These are phyloP conservation scores for Tethya wilhelma DNA, from an alignment of 37 sponge, comb jelly and placozoan species.

Conservation along the genomic window DNA sequence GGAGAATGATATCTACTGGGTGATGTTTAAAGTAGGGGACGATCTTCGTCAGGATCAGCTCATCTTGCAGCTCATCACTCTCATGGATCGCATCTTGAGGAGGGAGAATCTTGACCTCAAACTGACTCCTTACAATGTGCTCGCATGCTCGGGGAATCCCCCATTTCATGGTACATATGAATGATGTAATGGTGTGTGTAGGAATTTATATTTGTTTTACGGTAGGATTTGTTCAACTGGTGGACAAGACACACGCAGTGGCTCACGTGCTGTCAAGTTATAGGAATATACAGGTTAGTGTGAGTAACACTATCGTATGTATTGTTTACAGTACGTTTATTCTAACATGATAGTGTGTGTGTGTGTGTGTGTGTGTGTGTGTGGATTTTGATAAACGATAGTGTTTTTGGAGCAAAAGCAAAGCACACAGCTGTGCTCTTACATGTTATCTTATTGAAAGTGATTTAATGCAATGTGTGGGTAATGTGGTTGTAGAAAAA, in stretches of 20 bases:
- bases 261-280: conserved; percentile 83
- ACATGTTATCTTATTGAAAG: no score
- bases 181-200: background rate
- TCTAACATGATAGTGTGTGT: background rate
- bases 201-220: background rate
- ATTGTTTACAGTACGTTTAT: background rate
- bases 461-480: background rate
- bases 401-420: no score
- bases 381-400: no score
- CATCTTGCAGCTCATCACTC: conserved; percentile 90
- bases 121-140: conserved; percentile 92
- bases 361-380: no score
- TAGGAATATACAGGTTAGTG: conserved; percentile 80
- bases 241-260: conserved; percentile 76
- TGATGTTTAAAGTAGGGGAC: conserved; percentile 96
- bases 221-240: conserved; percentile 86
- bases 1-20: conserved; percentile 66
- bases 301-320: background rate
- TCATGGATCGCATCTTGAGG: conserved; percentile 95
- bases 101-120: conserved; percentile 98
- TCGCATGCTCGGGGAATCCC: conserved; percentile 84
- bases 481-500: background rate
- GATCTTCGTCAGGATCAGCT: conserved; percentile 98
- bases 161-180: background rate
- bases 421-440: no score